Conservation (phyloP, 2,888 invertebrate species). For the Idaea straminata region DNA sequence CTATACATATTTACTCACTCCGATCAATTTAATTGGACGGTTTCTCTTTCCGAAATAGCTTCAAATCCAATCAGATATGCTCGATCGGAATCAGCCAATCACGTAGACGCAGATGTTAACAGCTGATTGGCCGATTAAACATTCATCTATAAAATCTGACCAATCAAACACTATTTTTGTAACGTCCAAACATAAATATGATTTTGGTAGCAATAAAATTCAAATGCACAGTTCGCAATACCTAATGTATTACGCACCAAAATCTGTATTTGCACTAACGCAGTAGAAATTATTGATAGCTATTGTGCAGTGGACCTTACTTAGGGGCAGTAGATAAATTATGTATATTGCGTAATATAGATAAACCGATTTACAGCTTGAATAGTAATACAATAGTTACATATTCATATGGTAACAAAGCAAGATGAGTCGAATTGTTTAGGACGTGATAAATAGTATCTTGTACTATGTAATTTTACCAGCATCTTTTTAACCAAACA, state of each 20-base stretch:
- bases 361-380: neutral
- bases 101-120: neutral
- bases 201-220: neutral
- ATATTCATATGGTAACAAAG: neutral
- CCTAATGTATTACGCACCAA: neutral
- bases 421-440: too few relatives aligned
- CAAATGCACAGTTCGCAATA: neutral
- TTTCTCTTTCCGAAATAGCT: neutral
- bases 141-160: neutral
- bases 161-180: neutral
- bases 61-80: neutral
- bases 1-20: too few relatives aligned
- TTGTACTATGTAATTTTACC: too few relatives aligned
- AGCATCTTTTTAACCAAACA: neutral
- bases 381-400: neutral
- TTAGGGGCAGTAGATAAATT: neutral
- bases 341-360: neutral
- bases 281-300: neutral
- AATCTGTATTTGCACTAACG: neutral
- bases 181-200: neutral
- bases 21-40: neutral
- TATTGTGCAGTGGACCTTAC: neutral
- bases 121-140: neutral
- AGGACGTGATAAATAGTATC: too few relatives aligned
- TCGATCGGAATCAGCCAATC: neutral